These are phyloP conservation scores for Nymphalis c-album DNA, from an alignment of 2,888 invertebrate species.

Conservation along the genomic window DNA sequence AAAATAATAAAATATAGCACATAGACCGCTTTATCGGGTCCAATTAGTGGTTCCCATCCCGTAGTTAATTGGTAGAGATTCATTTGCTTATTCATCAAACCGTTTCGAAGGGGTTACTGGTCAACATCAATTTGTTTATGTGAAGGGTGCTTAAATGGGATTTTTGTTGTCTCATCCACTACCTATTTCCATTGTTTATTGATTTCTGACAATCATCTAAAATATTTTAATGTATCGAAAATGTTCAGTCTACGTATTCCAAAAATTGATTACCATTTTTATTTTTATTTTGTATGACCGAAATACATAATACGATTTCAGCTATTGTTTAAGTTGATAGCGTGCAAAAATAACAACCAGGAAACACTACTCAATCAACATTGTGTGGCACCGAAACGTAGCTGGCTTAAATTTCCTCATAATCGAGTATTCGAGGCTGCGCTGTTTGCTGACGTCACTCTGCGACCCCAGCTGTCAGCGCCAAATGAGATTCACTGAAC, in stretches of 20 bases:
- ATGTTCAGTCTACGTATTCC: background rate
- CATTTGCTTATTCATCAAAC: conserved; percentile 57
- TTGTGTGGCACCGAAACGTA: conserved; percentile 29
- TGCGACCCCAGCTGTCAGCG: conserved; percentile 30
- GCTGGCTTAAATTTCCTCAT: conserved; percentile 28
- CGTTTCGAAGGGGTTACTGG: conserved; percentile 41
- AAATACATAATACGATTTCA: conserved; percentile 1
- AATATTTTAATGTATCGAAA: background rate
- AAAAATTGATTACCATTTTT: background rate
- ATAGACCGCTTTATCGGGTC: conserved; percentile 38
- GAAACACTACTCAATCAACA: conserved; percentile 36
- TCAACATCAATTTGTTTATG: conserved; percentile 41
- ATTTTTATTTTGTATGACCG: background rate
- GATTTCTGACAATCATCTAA: background rate
- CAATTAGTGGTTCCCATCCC: conserved; percentile 50
- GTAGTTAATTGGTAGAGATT: conserved; percentile 55
- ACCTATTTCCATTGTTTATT: conserved; percentile 7
- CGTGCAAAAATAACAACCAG: conserved; percentile 26
- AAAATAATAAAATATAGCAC: conserved; percentile 13
- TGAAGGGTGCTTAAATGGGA: conserved; percentile 32
- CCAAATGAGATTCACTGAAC: conserved; percentile 30
- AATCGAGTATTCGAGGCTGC: conserved; percentile 24
- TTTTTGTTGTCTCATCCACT: conserved; percentile 30
- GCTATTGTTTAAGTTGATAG: conserved; percentile 25
- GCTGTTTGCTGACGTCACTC: conserved; percentile 32